Conservation (phyloP, 1,140 invertebrate genomes). For the Colletes gigas region DNA sequence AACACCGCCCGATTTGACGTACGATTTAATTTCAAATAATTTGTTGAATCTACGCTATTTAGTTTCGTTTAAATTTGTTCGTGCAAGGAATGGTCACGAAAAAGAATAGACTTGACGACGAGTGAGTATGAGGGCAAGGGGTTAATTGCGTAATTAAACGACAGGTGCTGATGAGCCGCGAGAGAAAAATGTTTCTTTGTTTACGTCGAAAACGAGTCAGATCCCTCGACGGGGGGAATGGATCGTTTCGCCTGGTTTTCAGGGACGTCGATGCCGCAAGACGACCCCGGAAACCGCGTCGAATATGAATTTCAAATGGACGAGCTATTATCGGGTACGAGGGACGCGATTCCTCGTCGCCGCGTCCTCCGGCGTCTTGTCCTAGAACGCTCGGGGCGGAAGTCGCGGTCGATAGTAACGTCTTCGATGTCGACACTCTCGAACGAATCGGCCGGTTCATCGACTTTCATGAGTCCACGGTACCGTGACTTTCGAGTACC, state of each 20-base stretch:
- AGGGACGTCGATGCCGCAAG: background rate
- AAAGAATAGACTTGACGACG: no score
- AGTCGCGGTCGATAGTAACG: conserved; percentile 37
- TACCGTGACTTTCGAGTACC: conserved; percentile 61
- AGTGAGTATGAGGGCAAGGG: no score
- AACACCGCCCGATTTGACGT: no score
- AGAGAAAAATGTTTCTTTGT: background rate
- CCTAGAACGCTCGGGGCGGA: conserved; percentile 32
- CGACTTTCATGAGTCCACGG: conserved; percentile 66
- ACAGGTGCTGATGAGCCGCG: no score
- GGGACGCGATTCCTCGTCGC: background rate
- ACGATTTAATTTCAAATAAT: no score
- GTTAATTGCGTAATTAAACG: no score
- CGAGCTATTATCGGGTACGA: conserved; percentile 19
- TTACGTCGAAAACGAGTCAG: background rate
- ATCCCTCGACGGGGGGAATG: background rate
- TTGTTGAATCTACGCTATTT: no score
- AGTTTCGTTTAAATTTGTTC: no score
- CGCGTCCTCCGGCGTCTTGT: conserved; percentile 3
- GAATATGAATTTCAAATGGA: conserved; percentile 55
- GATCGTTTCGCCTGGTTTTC: background rate
- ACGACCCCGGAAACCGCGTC: conserved; percentile 16
- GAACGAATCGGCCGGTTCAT: conserved; percentile 61
- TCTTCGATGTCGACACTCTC: conserved; percentile 34
- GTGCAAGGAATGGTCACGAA: no score